Percentiles rank a stretch among this genome's conserved stretches.
phyloP scores from a whole-genome alignment of 2,888 invertebrate species.

The Fragum sueziense region DNA sequence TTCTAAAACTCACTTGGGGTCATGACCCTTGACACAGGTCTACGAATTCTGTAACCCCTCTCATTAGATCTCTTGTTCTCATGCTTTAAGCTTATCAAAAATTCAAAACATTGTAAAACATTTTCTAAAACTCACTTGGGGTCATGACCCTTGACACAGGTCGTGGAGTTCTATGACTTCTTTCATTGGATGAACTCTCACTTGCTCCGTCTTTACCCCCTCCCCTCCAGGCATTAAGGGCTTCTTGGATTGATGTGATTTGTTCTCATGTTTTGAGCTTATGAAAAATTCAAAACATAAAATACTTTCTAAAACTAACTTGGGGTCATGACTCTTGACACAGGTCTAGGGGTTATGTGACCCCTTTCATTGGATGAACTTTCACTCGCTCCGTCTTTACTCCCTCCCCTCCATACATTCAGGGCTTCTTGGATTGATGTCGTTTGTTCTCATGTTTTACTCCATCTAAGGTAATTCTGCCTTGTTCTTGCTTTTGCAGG shows the following conservation, averaged over 20 bases:
- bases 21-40: too few relatives aligned
- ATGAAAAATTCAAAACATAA: too few relatives aligned
- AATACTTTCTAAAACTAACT: too few relatives aligned
- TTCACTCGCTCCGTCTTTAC: slow-evolving; percentile 40
- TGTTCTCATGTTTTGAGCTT: too few relatives aligned
- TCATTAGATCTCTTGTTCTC: too few relatives aligned
- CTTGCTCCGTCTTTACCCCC: slow-evolving; percentile 48
- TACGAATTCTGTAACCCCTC: too few relatives aligned
- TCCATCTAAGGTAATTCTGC: too few relatives aligned
- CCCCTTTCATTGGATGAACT: slow-evolving; percentile 5
- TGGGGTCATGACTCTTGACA: slow-evolving; percentile 65
- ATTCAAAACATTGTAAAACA: too few relatives aligned
- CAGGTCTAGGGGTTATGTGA: slow-evolving; percentile 33
- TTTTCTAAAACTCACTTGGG: slow-evolving; percentile 64
- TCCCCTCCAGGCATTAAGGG: slow-evolving; percentile 77
- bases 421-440: slow-evolving; percentile 80
- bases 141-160: slow-evolving; percentile 64
- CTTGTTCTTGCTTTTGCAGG: too few relatives aligned
- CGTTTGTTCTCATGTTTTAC: slow-evolving; percentile 79
- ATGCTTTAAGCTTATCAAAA: too few relatives aligned
- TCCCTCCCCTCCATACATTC: slow-evolving; percentile 74
- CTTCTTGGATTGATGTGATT: slow-evolving; percentile 80
- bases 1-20: too few relatives aligned
- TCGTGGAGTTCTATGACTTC: slow-evolving; percentile 23
- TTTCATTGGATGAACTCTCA: slow-evolving; percentile 11